A percentile compares a stretch with the other conserved stretches of the same genome.
phyloP scores from a whole-genome alignment of 2,888 invertebrate genomes.

The Eurytoma adleriae region DNA sequence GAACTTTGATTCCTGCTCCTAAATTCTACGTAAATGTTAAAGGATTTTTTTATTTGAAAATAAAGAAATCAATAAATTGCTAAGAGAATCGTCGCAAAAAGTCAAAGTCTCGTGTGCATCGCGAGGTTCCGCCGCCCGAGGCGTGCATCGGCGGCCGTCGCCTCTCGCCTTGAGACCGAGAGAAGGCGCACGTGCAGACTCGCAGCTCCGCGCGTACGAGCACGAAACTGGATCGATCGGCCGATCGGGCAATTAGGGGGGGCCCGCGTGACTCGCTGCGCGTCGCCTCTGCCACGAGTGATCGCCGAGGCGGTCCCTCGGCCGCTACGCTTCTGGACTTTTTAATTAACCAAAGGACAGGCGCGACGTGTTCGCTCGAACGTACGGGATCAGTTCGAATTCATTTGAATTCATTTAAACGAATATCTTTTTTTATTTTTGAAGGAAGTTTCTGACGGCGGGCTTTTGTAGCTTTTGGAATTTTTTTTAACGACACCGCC shows the following conservation, averaged over 20 bases:
- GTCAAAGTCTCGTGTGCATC: not conserved
- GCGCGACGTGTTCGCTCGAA: not conserved
- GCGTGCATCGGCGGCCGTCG: not conserved
- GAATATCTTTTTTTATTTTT: no score
- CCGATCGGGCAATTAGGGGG: no score
- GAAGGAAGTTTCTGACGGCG: no score
- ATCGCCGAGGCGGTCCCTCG: not conserved
- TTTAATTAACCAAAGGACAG: not conserved
- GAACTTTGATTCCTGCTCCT: no score
- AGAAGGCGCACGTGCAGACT: slow-evolving; percentile 24
- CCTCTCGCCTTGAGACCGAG: slow-evolving; percentile 34
- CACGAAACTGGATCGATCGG: slow-evolving; percentile 19
- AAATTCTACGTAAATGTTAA: no score
- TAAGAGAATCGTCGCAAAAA: no score
- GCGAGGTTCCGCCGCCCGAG: slow-evolving; percentile 2
- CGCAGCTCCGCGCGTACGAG: not conserved
- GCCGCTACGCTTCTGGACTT: not conserved
- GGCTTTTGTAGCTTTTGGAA: no score
- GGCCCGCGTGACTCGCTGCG: no score
- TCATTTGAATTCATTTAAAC: no score
- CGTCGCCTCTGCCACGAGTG: not conserved
- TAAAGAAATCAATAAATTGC: no score
- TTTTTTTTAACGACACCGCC: no score
- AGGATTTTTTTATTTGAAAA: no score
- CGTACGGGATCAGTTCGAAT: not conserved